Conservation (phyloP, 2,113 vertebrate species). For the Leptosomus discolor region DNA sequence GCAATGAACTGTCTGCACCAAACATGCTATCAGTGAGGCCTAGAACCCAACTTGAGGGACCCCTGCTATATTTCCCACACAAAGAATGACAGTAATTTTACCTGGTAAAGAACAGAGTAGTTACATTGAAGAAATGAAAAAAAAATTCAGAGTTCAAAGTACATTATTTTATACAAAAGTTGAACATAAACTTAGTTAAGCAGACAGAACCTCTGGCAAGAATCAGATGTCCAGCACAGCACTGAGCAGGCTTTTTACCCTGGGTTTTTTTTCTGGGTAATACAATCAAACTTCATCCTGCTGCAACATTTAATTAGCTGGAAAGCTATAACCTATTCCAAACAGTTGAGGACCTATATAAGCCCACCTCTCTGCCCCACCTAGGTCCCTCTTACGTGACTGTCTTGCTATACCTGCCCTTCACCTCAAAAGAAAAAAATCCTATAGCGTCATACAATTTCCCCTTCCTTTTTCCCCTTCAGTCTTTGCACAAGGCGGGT, state of each 20-base stretch:
- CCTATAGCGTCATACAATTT: neutral
- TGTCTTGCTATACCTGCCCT: neutral
- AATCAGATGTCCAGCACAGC: neutral
- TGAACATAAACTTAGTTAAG: neutral
- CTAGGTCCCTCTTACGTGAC: neutral
- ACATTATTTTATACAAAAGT: neutral
- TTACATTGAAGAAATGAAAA: neutral
- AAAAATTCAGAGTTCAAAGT: neutral
- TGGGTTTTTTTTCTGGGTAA: neutral
- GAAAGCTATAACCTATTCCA: neutral
- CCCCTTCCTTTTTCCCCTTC: neutral
- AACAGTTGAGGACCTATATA: neutral
- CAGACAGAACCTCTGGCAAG: neutral
- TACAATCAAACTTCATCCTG: neutral
- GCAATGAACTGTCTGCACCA: too few species aligned
- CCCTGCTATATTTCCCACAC: neutral
- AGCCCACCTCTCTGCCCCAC: neutral
- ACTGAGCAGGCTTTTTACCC: neutral
- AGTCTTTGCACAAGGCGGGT: neutral
- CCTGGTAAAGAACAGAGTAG: neutral
- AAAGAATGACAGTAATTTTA: neutral
- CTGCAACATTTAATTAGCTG: neutral
- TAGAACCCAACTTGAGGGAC: neutral
- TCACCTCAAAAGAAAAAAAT: neutral
- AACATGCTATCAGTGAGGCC: rapidly evolving